Conservation (phyloP, 2,888 invertebrate genomes). For the Tetranychus truncatus region DNA sequence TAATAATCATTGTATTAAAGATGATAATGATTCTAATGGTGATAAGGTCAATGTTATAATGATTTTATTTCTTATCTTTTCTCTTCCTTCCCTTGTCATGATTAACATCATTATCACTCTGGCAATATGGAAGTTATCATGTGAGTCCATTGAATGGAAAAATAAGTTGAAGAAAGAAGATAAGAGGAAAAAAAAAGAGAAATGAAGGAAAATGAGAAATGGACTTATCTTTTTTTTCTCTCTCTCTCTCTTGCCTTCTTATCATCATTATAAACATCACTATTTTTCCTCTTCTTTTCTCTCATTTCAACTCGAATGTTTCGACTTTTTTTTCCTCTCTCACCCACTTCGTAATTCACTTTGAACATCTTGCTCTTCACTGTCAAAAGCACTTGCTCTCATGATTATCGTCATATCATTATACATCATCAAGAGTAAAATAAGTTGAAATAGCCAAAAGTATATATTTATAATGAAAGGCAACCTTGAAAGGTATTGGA, state of each 20-base stretch:
- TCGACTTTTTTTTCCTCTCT: too few species aligned
- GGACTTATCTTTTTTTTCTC: background rate
- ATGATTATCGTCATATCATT: background rate
- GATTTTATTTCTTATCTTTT: background rate
- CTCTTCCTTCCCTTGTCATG: background rate
- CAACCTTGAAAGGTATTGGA: background rate
- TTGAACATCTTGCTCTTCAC: too few species aligned
- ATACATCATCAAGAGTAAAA: background rate
- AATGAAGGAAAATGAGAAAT: background rate
- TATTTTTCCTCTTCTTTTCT: too few species aligned
- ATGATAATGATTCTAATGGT: background rate
- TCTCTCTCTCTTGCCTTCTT: too few species aligned
- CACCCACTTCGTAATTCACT: too few species aligned
- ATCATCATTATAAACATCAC: too few species aligned
- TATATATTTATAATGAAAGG: background rate
- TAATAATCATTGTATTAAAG: background rate
- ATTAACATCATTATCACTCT: constrained; percentile 1
- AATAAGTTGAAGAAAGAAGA: background rate
- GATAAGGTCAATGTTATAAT: background rate
- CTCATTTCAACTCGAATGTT: too few species aligned
- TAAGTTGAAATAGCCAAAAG: background rate
- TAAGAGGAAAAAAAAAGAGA: too few species aligned
- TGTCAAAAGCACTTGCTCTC: too few species aligned
- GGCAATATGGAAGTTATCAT: background rate
- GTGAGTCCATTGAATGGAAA: background rate